Base-by-base conservation (phyloP, 2,888 invertebrate genomes). In the Thymelicus sylvestris region DNA sequence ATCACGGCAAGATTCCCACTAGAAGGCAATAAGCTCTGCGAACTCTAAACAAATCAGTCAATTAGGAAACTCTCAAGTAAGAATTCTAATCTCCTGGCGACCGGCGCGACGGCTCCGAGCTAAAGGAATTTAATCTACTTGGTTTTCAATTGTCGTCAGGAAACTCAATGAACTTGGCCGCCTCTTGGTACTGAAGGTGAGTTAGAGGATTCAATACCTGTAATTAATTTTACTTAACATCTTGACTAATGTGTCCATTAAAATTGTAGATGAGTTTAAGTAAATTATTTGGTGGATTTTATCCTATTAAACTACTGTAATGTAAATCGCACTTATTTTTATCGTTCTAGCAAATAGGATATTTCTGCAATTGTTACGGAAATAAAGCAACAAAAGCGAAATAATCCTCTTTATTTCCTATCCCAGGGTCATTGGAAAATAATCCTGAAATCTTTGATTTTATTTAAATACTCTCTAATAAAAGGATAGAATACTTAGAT, bases 101-200 rank as follows among this genome's bases (percentile, higher is more conserved):
- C 10, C 10, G 44, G 2, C 12, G 41, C 24, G 6, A 59, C 47
- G 67, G 52, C 19, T 13, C 19, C 39, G 39, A 38, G 13, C 24
- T 55, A 38, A 12, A 47, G 44, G 66, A 57, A 71, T 66, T 66
- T 59, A 62, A 66, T 71, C 31, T 57, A 57, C 57, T 55, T 62
- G 38, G 44, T 62, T 66, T 71, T 55, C 50, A 13, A 66, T 62
- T 62, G 61, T 57, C 66, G 38, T 62, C 62, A 52, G 19, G 41
- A 41, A 60, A 41, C 41, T 10, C 39, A 10, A 41, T 60, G 59
- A 59, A 59, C 59, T 59, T 8, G 6, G 38, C 59, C 38, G 44
- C 8, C 7, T 5, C 19, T 19, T 19, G 19, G 19, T 19, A 13
- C 38, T 59, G 38, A 38, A 38, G 38, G 38, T 59, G 59, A 31